Conservation (phyloP, 1,140 invertebrate species). For the Procambarus virginalis region DNA sequence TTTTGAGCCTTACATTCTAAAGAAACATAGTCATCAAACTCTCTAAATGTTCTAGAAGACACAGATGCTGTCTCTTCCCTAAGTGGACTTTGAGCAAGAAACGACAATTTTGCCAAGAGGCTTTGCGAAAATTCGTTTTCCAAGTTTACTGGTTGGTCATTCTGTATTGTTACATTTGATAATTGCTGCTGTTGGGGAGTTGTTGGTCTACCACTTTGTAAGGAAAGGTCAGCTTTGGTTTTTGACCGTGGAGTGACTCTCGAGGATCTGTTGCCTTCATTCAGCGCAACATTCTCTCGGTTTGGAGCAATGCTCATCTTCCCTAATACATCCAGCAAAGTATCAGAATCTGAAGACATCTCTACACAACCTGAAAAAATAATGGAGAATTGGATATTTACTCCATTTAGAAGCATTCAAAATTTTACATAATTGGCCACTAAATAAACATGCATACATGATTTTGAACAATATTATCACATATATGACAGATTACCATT, state of each 20-base stretch:
- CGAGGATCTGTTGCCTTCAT: background rate
- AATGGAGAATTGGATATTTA: background rate
- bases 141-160: background rate
- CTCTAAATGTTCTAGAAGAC: background rate
- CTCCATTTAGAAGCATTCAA: too few relatives aligned
- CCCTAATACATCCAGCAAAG: constrained; percentile 1
- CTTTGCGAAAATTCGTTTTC: background rate
- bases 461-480: too few relatives aligned
- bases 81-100: constrained; percentile 2
- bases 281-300: background rate
- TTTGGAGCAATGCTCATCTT: constrained; percentile 10
- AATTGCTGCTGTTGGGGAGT: background rate
- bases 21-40: constrained; percentile 14
- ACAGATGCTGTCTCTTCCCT: background rate
- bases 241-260: background rate
- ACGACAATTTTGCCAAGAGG: background rate
- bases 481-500: too few relatives aligned
- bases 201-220: background rate
- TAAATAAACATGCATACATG: too few relatives aligned
- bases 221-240: background rate
- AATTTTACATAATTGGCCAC: too few relatives aligned
- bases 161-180: background rate
- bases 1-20: background rate
- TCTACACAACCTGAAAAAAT: constrained; percentile 15
- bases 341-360: constrained; percentile 4